Conservation (phyloP, 2,888 invertebrate species). For the Diachrysia chrysitis region DNA sequence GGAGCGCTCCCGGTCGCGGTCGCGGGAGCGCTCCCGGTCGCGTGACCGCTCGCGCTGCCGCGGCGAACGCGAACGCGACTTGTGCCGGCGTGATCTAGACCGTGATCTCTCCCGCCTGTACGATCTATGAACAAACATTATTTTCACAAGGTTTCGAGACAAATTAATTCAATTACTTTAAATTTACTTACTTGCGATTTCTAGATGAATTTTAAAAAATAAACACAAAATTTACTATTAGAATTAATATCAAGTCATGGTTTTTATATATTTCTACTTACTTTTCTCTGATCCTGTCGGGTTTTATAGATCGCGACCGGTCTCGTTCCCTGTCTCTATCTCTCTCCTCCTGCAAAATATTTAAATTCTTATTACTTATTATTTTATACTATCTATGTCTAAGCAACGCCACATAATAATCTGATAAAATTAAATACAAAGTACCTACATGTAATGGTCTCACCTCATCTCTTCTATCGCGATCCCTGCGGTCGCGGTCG, state of each 20-base stretch:
- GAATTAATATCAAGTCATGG: not conserved
- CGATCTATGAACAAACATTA: slow-evolving; percentile 79
- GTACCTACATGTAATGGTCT: slow-evolving; percentile 37
- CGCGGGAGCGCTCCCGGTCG: slow-evolving; percentile 80
- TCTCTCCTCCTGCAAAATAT: slow-evolving; percentile 76
- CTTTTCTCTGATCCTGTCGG: slow-evolving; percentile 90
- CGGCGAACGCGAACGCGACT: slow-evolving; percentile 92
- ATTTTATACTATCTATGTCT: no score
- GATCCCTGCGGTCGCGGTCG: slow-evolving; percentile 74
- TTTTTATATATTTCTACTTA: slow-evolving; percentile 65
- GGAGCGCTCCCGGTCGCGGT: slow-evolving; percentile 82
- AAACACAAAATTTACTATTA: not conserved
- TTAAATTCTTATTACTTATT: not conserved
- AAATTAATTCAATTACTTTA: not conserved
- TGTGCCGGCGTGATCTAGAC: slow-evolving; percentile 91
- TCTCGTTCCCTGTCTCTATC: slow-evolving; percentile 87
- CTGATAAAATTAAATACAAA: no score
- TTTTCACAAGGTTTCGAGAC: not conserved
- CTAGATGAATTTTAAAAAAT: slow-evolving; percentile 9
- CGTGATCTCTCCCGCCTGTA: slow-evolving; percentile 92
- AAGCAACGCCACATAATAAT: no score
- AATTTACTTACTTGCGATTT: slow-evolving; percentile 23
- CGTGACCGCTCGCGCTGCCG: slow-evolving; percentile 82
- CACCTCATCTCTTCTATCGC: slow-evolving; percentile 81
- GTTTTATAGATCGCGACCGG: slow-evolving; percentile 89